Conservation (phyloP, 2,797 vertebrate species). For the Staurois parvus region DNA sequence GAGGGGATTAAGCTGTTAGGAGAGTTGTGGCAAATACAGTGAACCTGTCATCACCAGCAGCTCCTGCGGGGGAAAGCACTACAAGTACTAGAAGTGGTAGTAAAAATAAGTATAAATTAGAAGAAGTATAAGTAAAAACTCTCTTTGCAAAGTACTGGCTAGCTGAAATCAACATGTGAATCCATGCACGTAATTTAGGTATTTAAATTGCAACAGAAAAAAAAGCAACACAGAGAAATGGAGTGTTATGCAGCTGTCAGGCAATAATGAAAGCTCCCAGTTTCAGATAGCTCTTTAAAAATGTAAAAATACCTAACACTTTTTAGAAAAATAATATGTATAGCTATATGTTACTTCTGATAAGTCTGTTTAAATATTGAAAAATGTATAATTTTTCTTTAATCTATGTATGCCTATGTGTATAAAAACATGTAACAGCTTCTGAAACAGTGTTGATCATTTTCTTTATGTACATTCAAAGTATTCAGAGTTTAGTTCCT, state of each 20-base stretch:
- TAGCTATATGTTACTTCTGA: not conserved
- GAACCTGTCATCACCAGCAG: too few relatives aligned
- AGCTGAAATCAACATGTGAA: not conserved
- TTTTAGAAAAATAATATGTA: not conserved
- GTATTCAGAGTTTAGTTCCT: conserved; percentile 32
- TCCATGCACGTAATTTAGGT: not conserved
- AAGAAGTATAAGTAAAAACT: too few relatives aligned
- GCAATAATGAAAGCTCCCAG: not conserved
- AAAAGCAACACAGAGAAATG: not conserved
- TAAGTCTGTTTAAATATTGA: not conserved
- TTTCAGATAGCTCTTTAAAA: not conserved
- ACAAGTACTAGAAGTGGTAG: too few relatives aligned
- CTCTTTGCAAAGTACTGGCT: too few relatives aligned
- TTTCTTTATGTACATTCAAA: conserved; percentile 15
- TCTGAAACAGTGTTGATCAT: not conserved
- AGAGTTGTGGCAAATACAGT: too few relatives aligned
- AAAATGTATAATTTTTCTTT: not conserved
- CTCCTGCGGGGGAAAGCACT: too few relatives aligned
- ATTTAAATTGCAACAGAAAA: not conserved
- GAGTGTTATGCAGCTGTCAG: not conserved
- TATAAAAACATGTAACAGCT: not conserved
- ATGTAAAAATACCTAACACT: not conserved
- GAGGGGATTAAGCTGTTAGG: too few relatives aligned
- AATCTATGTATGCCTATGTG: not conserved
- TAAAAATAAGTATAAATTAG: too few relatives aligned